phyloP scores from a whole-genome alignment of 2,888 invertebrate genomes.

The Caenorhabditis macrosperma region DNA sequence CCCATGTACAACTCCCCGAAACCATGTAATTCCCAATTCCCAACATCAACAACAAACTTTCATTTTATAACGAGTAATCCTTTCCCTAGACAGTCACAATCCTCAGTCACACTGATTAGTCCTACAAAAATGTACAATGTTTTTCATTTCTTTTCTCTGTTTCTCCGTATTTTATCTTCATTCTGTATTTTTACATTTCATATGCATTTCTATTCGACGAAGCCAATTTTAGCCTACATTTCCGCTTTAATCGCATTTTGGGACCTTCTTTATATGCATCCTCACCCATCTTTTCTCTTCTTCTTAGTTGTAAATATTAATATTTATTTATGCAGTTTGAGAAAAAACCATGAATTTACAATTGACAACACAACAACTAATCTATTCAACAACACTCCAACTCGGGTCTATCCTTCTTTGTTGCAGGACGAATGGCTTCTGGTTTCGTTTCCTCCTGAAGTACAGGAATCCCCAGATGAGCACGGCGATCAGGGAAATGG shows the following conservation, averaged over 20 bases:
- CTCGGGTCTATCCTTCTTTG: constrained; percentile 23
- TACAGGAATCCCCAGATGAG: constrained; percentile 50
- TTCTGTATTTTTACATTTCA: neutral
- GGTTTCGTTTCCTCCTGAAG: constrained; percentile 30
- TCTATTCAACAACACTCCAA: constrained; percentile 28
- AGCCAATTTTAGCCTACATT: neutral
- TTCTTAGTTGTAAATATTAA: constrained; percentile 28
- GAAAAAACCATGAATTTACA: constrained; percentile 29
- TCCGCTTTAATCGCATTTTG: constrained; percentile 14
- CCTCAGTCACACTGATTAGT: constrained; percentile 1
- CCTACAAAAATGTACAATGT: constrained; percentile 16
- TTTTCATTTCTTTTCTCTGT: neutral
- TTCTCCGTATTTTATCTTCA: neutral
- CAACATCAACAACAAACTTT: too few relatives aligned
- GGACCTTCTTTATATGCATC: neutral
- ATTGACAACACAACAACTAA: neutral
- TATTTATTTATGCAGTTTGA: constrained; percentile 57
- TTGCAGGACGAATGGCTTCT: constrained; percentile 21
- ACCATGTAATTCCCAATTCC: neutral
- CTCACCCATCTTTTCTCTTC: neutral
- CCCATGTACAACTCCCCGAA: too few relatives aligned
- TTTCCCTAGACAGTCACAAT: neutral
- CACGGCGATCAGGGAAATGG: constrained; percentile 25
- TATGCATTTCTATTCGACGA: too few relatives aligned
- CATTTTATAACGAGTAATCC: too few relatives aligned